These are phyloP conservation scores for Phengaris alcon DNA, from an alignment of 2,888 invertebrate genomes.

Conservation along the genomic window DNA sequence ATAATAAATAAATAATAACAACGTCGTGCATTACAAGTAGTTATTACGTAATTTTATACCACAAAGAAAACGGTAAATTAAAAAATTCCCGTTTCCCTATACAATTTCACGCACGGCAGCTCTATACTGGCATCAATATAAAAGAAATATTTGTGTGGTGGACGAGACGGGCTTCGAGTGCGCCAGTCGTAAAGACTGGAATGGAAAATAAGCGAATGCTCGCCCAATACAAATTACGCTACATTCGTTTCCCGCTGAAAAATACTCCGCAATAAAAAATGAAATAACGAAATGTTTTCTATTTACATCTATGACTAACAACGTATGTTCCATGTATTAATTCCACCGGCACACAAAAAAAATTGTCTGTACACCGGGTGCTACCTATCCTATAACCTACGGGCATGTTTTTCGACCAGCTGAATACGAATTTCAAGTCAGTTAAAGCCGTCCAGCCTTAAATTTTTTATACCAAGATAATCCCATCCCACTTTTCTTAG, in stretches of 20 bases:
- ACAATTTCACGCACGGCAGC: conserved; percentile 36
- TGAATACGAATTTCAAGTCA: too few species aligned
- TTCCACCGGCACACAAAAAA: too few species aligned
- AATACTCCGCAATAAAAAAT: conserved; percentile 61
- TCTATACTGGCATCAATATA: conserved; percentile 38
- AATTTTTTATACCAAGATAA: too few species aligned
- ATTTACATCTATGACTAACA: conserved; percentile 22
- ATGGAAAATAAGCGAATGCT: conserved; percentile 42
- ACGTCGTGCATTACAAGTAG: neutral
- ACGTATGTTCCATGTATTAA: conserved; percentile 1
- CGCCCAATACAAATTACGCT: conserved; percentile 61
- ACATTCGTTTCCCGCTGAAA: conserved; percentile 60
- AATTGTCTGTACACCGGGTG: too few species aligned
- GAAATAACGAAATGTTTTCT: conserved; percentile 42
- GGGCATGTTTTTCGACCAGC: too few species aligned
- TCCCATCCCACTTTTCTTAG: too few species aligned
- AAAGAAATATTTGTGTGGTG: conserved; percentile 40
- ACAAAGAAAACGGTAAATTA: conserved; percentile 35
- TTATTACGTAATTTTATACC: conserved; percentile 21
- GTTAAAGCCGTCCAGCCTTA: too few species aligned
- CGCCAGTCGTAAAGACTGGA: conserved; percentile 35
- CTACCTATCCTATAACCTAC: too few species aligned
- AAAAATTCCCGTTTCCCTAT: conserved; percentile 36
- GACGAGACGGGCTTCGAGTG: conserved; percentile 38
- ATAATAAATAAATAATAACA: neutral